A percentile compares a stretch with the other conserved stretches of the same genome.
Evolutionary conservation across 1,140 invertebrate species (phyloP).

Genomic region (Proctacanthus coquilletti): DNA sequence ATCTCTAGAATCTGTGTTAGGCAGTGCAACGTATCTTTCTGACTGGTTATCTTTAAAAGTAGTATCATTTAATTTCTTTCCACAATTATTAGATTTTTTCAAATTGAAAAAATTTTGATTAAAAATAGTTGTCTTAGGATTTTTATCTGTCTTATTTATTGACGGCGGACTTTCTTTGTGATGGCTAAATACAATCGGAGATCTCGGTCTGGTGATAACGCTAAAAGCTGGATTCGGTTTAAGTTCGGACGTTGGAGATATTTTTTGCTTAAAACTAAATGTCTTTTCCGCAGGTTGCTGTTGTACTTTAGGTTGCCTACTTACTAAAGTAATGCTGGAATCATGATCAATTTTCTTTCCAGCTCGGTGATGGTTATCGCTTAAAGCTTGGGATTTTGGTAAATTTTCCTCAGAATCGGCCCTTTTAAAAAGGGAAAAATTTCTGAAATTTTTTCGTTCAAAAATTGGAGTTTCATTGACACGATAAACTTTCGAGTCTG

Average conservation of each 20-base stretch:
- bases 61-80: background rate
- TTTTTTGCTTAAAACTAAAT: constrained; percentile 4
- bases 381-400: background rate
- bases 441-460: constrained; percentile 12
- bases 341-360: too few species aligned
- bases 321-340: too few species aligned
- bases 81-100: background rate
- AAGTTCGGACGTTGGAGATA: constrained; percentile 2
- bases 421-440: background rate
- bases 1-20: background rate
- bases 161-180: background rate
- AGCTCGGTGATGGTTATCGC: background rate
- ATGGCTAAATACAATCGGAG: background rate
- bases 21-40: constrained; percentile 16
- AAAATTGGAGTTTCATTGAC: constrained; percentile 29
- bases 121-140: background rate
- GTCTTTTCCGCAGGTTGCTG: constrained; percentile 1
- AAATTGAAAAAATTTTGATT: constrained; percentile 3
- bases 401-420: constrained; percentile 4
- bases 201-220: background rate
- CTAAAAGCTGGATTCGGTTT: constrained; percentile 1
- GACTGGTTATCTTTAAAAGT: constrained; percentile 16
- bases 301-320: background rate
- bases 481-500: constrained; percentile 12
- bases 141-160: background rate